Evolutionary conservation across 2,797 vertebrate genomes (phyloP), one percentile per base, ranked within the genome.

Genomic region (Meda fulgida): DNA sequence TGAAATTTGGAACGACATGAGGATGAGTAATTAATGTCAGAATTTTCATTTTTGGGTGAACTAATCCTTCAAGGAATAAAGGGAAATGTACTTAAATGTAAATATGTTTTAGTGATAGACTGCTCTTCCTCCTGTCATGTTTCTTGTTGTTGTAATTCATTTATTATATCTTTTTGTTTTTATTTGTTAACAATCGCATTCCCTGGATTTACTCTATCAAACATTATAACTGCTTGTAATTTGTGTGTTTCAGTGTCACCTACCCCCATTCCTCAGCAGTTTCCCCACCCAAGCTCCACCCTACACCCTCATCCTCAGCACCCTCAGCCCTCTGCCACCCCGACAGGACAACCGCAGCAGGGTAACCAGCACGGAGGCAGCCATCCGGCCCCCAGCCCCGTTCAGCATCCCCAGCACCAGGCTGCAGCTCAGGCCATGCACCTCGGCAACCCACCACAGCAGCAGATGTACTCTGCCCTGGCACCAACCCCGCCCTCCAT

Each of bases 301-400:
- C 93, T 99, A 91, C 98, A 99, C 91, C 96, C 95, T 43, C 98
- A 99, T 90, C 94, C 95, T 23, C 97, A 97, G 55, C 98, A 98
- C 93, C 98, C 98, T 80, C 98, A 99, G 93, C 97, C 96, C 89
- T 97, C 98, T 80, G 98, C 97, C 84, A 99, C 98, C 0, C 98
- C 98, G 46, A 99, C 98, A 16, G 98, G 97, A 91, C 98, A 99
- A 91, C 96, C 93, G 70, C 95, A 96, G 92, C 95, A 96, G 84
- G 97, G 98, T 70, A 96, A 88, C 0, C 98, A 99, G 69, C 98
- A 99, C 29, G 96, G 96, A 36, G 98, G 94, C 76, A 97, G 90
- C 92, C 98, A 99, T 90, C 97, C 97, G 5, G 97, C 97, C 82
- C 97, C 97, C 91, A 99, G 98, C 91, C 98, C 98, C 7, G 97